phyloP scores from a whole-genome alignment of 53 echinoderm and acorn worm species.

The Holothuria leucospilota region DNA sequence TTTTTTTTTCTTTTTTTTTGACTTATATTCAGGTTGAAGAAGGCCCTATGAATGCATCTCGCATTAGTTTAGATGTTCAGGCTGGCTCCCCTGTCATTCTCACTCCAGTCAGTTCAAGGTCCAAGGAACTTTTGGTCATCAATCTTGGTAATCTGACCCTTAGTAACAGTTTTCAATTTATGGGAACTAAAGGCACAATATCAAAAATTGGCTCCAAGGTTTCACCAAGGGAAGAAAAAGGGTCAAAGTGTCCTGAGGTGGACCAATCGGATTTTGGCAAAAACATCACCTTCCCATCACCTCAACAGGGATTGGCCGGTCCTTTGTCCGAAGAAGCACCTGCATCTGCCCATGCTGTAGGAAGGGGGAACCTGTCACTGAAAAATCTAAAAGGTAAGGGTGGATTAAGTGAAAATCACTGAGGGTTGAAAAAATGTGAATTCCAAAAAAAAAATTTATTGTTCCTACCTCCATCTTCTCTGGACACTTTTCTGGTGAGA shows the following conservation, averaged over 20 bases:
- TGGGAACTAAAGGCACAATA: constrained; percentile 91
- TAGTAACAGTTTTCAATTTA: constrained; percentile 83
- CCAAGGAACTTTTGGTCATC: constrained; percentile 85
- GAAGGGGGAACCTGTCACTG: constrained; percentile 17
- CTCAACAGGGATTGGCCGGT: background rate
- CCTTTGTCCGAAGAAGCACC: background rate
- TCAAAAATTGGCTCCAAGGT: constrained; percentile 65
- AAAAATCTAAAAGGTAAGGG: background rate
- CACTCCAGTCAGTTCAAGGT: constrained; percentile 87
- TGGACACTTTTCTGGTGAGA: no score
- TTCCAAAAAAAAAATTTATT: no score
- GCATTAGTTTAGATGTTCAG: constrained; percentile 88
- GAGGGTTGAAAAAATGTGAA: no score
- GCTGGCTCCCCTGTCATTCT: constrained; percentile 99
- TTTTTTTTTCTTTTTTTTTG: no score
- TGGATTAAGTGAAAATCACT: no score
- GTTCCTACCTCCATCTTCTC: no score
- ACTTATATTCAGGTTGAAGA: constrained; percentile 71
- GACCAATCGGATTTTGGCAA: background rate
- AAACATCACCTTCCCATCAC: constrained; percentile 20
- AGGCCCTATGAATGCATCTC: constrained; percentile 69
- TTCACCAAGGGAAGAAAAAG: constrained; percentile 11
- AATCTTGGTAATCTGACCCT: constrained; percentile 95
- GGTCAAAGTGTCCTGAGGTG: background rate
- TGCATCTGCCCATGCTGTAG: background rate